These are phyloP conservation scores for Hycleus cichorii DNA, from an alignment of 1,140 invertebrate species.

Conservation along the genomic window DNA sequence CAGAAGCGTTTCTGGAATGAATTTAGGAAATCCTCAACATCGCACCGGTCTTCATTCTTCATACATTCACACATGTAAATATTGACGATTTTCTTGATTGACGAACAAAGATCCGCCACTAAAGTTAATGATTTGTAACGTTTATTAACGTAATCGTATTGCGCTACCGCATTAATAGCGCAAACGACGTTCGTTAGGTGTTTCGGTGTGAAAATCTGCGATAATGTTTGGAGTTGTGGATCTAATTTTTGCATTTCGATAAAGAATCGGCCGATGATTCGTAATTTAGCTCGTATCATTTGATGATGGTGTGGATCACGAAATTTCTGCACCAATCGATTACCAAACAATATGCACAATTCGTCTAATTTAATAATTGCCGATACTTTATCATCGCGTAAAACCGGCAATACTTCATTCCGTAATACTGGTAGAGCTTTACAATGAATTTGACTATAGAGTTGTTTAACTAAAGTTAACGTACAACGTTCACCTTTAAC, in stretches of 20 bases:
- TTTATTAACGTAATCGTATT: too few species aligned
- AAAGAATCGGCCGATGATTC: conserved; percentile 2
- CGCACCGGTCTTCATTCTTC: too few species aligned
- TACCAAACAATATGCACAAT: conserved; percentile 1
- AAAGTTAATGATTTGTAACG: too few species aligned
- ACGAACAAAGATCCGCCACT: too few species aligned
- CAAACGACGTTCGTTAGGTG: too few species aligned
- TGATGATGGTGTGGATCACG: not conserved
- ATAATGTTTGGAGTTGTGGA: too few species aligned
- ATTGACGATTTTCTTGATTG: too few species aligned
- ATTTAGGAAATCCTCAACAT: too few species aligned
- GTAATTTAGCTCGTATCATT: not conserved
- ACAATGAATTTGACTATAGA: not conserved
- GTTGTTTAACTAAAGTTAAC: not conserved
- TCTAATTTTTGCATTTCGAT: not conserved
- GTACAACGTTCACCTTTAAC: not conserved
- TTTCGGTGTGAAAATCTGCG: too few species aligned
- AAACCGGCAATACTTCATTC: not conserved
- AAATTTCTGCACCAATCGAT: conserved; percentile 1
- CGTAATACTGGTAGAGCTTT: not conserved
- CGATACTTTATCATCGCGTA: not conserved
- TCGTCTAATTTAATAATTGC: conserved; percentile 1
- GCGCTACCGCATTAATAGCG: too few species aligned
- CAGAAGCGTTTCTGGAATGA: too few species aligned
- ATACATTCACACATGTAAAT: too few species aligned